Conservation (phyloP, 2,113 vertebrate genomes). For the Syngnathus floridae region DNA sequence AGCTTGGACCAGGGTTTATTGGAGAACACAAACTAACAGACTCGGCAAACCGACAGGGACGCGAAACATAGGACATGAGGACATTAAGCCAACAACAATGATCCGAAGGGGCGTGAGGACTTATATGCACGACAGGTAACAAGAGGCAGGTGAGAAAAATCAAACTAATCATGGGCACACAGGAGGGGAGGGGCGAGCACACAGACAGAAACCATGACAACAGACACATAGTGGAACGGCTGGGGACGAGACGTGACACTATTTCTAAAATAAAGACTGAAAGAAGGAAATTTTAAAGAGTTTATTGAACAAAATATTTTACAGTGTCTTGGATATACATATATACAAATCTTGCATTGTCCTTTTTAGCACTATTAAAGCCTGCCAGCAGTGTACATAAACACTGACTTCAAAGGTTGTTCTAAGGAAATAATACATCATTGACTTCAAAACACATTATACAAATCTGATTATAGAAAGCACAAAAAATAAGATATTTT, state of each 20-base stretch:
- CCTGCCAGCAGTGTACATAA: constrained; percentile 54
- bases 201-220: too few species aligned
- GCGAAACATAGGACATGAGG: too few species aligned
- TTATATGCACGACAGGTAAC: too few species aligned
- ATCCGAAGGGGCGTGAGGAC: too few species aligned
- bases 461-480: constrained; percentile 79
- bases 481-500: constrained; percentile 75
- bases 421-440: constrained; percentile 63
- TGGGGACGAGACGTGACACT: not conserved
- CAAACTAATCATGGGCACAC: too few species aligned
- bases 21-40: too few species aligned
- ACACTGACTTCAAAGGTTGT: constrained; percentile 45
- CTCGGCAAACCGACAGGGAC: too few species aligned
- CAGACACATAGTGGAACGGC: too few species aligned
- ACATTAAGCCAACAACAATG: too few species aligned
- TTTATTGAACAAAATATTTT: constrained; percentile 88
- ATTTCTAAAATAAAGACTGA: not conserved
- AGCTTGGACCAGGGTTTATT: too few species aligned
- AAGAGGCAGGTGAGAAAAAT: too few species aligned
- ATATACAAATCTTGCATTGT: constrained; percentile 70
- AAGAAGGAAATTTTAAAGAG: constrained; percentile 46
- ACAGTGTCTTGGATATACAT: constrained; percentile 78
- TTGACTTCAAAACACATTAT: constrained; percentile 71
- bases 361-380: constrained; percentile 46
- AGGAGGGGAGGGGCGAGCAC: too few species aligned